Percentiles rank a stretch among this genome's conserved stretches.
phyloP scores from a whole-genome alignment of 2,797 vertebrate genomes.

The Acrossocheilus wenchowensis region DNA sequence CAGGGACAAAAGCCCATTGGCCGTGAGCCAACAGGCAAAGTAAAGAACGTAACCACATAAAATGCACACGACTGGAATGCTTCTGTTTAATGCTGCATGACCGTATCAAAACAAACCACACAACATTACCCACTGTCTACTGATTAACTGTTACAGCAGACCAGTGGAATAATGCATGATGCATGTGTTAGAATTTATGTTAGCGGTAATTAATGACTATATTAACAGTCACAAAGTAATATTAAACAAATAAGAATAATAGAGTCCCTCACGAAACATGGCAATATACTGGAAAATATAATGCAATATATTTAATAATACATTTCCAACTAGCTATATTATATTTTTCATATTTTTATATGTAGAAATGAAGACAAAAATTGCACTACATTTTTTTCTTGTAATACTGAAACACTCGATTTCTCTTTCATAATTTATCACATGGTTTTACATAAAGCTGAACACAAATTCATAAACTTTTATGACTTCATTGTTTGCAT shows the following conservation, averaged over 20 bases:
- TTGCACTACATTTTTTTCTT: background rate
- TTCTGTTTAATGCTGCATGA: conserved; percentile 4
- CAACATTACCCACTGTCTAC: background rate
- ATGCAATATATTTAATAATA: background rate
- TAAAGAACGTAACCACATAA: conserved; percentile 34
- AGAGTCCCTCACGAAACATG: background rate
- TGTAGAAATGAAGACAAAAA: background rate
- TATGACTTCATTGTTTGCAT: background rate
- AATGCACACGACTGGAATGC: background rate
- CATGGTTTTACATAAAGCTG: background rate
- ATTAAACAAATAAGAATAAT: background rate
- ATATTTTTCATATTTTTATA: background rate
- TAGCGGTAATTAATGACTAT: background rate
- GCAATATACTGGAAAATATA: background rate
- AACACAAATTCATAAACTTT: background rate
- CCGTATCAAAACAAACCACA: background rate
- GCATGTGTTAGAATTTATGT: background rate
- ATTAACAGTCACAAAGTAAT: background rate
- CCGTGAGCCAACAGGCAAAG: conserved; percentile 33
- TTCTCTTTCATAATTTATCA: background rate
- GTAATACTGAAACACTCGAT: background rate
- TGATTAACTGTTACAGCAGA: background rate
- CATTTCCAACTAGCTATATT: background rate
- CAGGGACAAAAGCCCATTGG: conserved; percentile 34
- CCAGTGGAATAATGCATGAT: background rate